These are phyloP conservation scores for Smithornis capensis DNA, from an alignment of 2,113 vertebrate species.

Conservation along the genomic window DNA sequence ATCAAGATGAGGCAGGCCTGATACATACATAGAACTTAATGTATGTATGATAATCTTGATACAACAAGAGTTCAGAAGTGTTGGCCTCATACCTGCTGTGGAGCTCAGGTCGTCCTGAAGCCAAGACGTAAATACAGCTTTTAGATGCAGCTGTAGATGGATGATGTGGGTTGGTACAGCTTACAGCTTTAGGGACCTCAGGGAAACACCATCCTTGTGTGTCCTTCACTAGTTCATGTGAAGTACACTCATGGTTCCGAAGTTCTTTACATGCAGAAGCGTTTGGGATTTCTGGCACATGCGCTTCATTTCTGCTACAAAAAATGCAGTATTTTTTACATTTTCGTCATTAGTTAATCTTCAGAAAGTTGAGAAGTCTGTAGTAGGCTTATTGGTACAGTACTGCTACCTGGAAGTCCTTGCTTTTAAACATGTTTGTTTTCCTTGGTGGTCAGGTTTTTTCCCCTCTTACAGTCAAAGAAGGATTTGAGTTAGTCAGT, in stretches of 20 bases:
- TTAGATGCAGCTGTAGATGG: background rate
- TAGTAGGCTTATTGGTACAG: background rate
- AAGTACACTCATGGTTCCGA: background rate
- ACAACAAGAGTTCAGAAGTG: background rate
- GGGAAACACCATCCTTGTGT: background rate
- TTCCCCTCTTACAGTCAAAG: background rate
- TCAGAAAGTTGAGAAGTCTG: background rate
- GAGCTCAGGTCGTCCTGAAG: background rate
- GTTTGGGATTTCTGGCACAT: background rate
- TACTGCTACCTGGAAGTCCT: background rate
- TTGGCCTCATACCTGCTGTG: background rate
- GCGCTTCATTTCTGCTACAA: background rate
- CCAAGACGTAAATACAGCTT: background rate
- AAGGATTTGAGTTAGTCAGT: background rate
- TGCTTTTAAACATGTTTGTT: background rate
- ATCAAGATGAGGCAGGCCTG: background rate
- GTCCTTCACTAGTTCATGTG: background rate
- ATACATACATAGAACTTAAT: background rate
- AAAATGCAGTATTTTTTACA: background rate
- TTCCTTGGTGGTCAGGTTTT: background rate
- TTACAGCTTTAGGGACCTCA: background rate
- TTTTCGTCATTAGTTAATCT: background rate
- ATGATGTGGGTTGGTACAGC: background rate
- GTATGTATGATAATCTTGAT: too few relatives aligned
- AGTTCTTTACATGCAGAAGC: background rate